Base-by-base conservation (phyloP, 2,888 invertebrate genomes). In the Hipparchia sbordonii region DNA sequence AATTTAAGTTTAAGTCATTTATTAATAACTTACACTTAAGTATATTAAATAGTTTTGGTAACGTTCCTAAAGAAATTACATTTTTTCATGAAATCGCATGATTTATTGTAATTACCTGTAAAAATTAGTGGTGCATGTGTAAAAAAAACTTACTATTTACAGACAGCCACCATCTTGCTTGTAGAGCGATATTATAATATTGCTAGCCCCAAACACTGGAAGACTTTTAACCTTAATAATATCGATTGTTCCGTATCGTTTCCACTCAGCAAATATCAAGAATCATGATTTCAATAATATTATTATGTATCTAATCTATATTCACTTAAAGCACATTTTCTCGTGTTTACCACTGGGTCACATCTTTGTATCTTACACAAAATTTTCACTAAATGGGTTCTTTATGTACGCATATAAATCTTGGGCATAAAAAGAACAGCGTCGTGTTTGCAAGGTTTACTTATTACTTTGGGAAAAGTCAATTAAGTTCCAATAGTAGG, bases 361-460 rank as follows among this genome's bases (percentile, higher is more conserved):
- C 10, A 46, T 46, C 46, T 62, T 63, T 63, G 13, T 57, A 61
- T 67, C 69, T 73, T 72, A 68, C 66, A 71, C 54, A 67, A 54
- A 71, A 56, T 59, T 57, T 60, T 54, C n/a, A 52, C n/a, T 72
- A 46, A 54, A 33, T 51, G 60, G 65, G n/a, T 39, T 59, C 4
- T 46, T 13, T 67, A 7, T 70, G 23, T 65, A 54, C 51, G 56
- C 57, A 57, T 48, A 67, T 59, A 61, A 33, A 72, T 61, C 10
- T 70, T 68, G 51, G 62, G 52, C 45, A 48, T 65, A 46, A 45
- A 46, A 45, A 60, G 8, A 60, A 45, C 33, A 52, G 60, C 61
- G 45, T 59, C 67, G 57, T 67, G 45, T 48, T 59, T 67, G 67
- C 67, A 67, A 67, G 67, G 45, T 6, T 13, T 8, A 52, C 54